These are phyloP conservation scores for Meteorus cinctellus DNA, from an alignment of 2,888 invertebrate species.

Conservation along the genomic window DNA sequence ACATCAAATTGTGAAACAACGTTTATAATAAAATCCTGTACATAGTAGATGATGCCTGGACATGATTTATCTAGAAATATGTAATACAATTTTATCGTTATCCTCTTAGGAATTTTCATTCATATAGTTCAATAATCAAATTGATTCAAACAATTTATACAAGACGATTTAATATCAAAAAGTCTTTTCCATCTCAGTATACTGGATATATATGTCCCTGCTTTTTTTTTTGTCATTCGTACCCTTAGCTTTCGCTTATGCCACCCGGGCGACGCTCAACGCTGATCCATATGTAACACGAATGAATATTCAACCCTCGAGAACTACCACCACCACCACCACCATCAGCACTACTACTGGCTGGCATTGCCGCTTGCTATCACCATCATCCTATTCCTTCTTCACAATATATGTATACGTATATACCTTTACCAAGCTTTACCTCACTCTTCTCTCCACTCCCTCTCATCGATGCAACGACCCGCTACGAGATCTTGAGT, in stretches of 20 bases:
- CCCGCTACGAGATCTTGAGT: slow-evolving; percentile 62
- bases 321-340: slow-evolving; percentile 56
- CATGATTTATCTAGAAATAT: neutral
- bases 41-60: too few relatives aligned
- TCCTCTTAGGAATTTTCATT: too few relatives aligned
- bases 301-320: slow-evolving; percentile 72
- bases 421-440: slow-evolving; percentile 21
- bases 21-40: too few relatives aligned
- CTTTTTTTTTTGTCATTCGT: slow-evolving; percentile 35
- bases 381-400: slow-evolving; percentile 30
- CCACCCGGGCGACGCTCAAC: slow-evolving; percentile 56
- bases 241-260: slow-evolving; percentile 48
- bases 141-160: slow-evolving; percentile 19
- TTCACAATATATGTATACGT: slow-evolving; percentile 30
- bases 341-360: slow-evolving; percentile 30
- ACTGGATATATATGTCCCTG: slow-evolving; percentile 8
- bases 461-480: slow-evolving; percentile 44
- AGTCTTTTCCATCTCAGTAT: slow-evolving; percentile 34
- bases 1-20: neutral
- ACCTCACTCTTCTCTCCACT: slow-evolving; percentile 40
- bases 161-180: slow-evolving; percentile 40
- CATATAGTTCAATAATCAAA: neutral
- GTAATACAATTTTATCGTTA: neutral
- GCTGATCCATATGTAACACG: slow-evolving; percentile 73
- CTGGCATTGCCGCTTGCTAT: slow-evolving; percentile 41